A percentile compares a stretch with the other conserved stretches of the same genome.
Conservation (phyloP, 2,797 vertebrate genomes). For the Lepidocolaptes lacrymiger region DNA sequence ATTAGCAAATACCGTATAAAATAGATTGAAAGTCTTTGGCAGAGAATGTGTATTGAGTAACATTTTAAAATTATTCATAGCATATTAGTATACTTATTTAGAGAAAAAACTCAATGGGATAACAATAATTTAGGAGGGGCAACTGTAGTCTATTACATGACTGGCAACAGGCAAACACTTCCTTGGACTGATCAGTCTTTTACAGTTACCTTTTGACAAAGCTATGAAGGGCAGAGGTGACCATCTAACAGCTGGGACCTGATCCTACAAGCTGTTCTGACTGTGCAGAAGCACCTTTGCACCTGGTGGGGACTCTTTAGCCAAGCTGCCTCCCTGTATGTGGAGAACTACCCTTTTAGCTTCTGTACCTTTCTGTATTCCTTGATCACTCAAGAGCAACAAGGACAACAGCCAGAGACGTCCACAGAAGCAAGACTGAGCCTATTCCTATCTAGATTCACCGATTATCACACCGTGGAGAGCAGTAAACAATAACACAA, state of each 20-base stretch:
- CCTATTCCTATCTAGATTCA: background rate
- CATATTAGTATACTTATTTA: constrained; percentile 17
- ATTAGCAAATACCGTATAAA: constrained; percentile 58
- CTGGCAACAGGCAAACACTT: background rate
- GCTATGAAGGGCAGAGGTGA: background rate
- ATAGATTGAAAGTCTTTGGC: constrained; percentile 61
- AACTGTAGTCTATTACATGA: background rate
- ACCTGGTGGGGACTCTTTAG: background rate
- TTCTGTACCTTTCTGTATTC: background rate
- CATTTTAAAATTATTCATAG: constrained; percentile 34
- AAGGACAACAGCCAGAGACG: background rate
- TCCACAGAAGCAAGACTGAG: background rate
- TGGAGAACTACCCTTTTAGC: background rate
- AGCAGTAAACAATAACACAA: constrained; percentile 42
- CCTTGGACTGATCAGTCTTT: background rate
- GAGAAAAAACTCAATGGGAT: background rate
- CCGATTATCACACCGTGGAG: background rate
- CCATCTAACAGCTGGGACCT: background rate
- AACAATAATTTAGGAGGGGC: background rate
- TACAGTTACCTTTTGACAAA: background rate
- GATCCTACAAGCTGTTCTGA: background rate
- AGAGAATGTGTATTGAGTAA: background rate
- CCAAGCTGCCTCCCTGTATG: background rate
- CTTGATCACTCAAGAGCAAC: background rate
- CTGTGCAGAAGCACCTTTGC: background rate